Evolutionary conservation across 2,113 vertebrate genomes (phyloP), one percentile per base, ranked within the genome.

Genomic region (Lonchura striata): DNA sequence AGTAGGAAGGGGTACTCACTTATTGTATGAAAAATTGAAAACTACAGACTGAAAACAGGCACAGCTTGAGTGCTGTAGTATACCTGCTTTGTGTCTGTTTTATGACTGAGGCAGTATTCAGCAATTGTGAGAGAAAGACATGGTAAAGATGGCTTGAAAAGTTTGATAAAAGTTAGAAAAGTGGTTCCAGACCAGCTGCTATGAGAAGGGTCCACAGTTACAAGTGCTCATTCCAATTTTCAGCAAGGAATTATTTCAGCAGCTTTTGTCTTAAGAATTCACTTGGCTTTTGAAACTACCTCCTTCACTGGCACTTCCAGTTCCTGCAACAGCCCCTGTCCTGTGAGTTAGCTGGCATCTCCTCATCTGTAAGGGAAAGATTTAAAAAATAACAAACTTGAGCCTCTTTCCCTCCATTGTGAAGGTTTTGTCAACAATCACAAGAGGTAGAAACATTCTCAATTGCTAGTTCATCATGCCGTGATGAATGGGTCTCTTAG

Each of bases 1-100:
- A 97, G 96, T 95, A 95, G 97, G 98, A 96, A 87, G 68, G 92
- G 78, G 93, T 96, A 68, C 35, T 96, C 96, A 83, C 46, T 89
- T 97, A 97, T 96, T 96, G 90, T 97, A 97, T 97, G 65, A 95
- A 92, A 80, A 97, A 97, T 96, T 97, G 97, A 96, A 97, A 97
- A 97, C 94, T 90, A 81, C 82, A 93, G 95, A 82, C 93, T 96
- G 97, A 98, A 97, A 98, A 95, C 94, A 97, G 96, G 97, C 93
- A 25, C 76, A 94, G 96, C 97, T 97, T 97, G 97, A 98, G 97
- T 94, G 95, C 88, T 64, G 54, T 50, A 57, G 82, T 87, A 53
- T 96, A 97, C 91, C 94, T 97, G 97, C 95, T 98, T 97, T 95
- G 81, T 94, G 86, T 96, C 96, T 95, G 88, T 90, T 97, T 97